Percentiles rank a stretch among this genome's conserved stretches.
These are phyloP conservation scores for Sebastes matsubarae DNA, from an alignment of 2,797 vertebrate species.

Conservation along the genomic window DNA sequence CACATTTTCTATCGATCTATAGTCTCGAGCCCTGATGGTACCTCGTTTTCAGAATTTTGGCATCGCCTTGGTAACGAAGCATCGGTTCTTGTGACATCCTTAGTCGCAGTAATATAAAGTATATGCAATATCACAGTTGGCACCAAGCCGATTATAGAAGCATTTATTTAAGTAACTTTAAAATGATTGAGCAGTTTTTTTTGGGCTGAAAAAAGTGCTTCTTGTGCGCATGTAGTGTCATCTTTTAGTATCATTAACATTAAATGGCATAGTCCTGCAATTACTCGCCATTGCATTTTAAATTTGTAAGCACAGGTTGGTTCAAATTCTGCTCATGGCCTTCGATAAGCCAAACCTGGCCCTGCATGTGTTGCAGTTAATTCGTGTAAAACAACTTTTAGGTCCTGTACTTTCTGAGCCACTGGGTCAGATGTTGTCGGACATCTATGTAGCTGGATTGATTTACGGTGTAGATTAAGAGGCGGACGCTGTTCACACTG, in stretches of 20 bases:
- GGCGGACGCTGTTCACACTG: not conserved
- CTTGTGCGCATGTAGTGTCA: not conserved
- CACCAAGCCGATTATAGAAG: not conserved
- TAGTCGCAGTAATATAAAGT: too few relatives aligned
- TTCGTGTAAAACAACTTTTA: not conserved
- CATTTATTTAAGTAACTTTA: not conserved
- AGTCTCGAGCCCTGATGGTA: too few relatives aligned
- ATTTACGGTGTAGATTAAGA: not conserved
- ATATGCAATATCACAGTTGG: too few relatives aligned
- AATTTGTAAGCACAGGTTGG: not conserved
- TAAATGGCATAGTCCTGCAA: not conserved
- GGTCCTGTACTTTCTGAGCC: not conserved
- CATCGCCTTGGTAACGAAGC: too few relatives aligned
- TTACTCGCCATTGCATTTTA: not conserved
- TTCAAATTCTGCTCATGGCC: not conserved
- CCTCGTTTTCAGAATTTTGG: too few relatives aligned
- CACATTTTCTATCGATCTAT: too few relatives aligned
- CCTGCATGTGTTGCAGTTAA: not conserved
- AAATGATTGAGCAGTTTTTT: not conserved
- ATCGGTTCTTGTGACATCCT: fast-evolving
- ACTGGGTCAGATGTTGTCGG: not conserved
- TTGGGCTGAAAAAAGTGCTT: not conserved
- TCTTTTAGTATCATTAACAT: not conserved
- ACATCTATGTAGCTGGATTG: not conserved
- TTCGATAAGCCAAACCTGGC: not conserved